Base-by-base conservation (phyloP, 2,113 vertebrate genomes). In the Astur gentilis region DNA sequence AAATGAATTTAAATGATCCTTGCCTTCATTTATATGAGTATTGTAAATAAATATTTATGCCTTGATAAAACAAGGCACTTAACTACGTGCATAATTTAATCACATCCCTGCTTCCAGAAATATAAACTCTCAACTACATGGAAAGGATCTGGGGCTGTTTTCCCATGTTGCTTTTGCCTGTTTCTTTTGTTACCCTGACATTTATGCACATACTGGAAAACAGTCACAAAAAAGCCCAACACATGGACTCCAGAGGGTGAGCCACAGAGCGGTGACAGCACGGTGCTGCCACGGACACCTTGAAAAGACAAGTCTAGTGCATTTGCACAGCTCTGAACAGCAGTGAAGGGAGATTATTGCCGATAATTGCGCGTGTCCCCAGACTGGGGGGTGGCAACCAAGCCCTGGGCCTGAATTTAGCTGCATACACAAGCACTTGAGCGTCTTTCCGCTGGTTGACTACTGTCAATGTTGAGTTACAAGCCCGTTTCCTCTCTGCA, bases 11-110 rank as follows among this genome's bases (percentile, higher is more conserved):
- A 88, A 88, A 88, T 64, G 42, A 83, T 90, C 71, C 38, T 66
- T 78, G 29, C 16, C 55, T 91, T 96, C 23, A 76, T 93, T 87
- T 88, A 34, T 57, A 36, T 20, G 36, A 72, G 15, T 27, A 70
- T 6, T 79, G 54, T 61, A 92, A 95, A 95, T 90, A 91, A 83
- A 84, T 96, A 85, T 82, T 84, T 94, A 76, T 61, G 34, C 22
- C 36, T 95, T 76, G 27, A 50, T 83, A 91, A 87, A 92, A 76
- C 38, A 89, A 85, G 26, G 52, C 44, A 70, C 54, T 93, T 81
- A 81, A 32, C 18, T 40, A 58, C 1, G 7, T 8, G 18, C 17
- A 12, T 55, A 84, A 75, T 75, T 84, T 64, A 89, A 64, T 81
- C 73, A 72, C 22, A 65, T n/a, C 31, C 16, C 7, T 82, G 11